Evolutionary conservation across 2,113 vertebrate species (phyloP).

Genomic region (Bettongia penicillata): DNA sequence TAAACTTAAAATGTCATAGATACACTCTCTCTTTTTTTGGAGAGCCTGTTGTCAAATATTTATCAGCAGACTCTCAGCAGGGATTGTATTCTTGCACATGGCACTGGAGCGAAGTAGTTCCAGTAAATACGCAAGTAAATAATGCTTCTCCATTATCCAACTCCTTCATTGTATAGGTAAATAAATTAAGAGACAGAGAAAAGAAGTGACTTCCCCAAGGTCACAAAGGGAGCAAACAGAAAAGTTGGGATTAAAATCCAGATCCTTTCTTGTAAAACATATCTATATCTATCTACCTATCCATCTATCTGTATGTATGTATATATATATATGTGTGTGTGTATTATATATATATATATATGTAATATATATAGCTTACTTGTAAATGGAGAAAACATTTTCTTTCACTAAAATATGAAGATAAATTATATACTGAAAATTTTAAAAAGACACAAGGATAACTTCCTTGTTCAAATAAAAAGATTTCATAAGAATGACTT

Average conservation of each 20-base stretch:
- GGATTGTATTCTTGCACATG: too few relatives aligned
- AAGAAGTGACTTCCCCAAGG: neutral
- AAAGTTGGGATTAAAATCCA: neutral
- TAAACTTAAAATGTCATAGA: neutral
- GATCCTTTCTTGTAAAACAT: neutral
- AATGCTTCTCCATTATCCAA: neutral
- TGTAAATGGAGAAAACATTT: neutral
- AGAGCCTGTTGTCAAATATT: neutral
- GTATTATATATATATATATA: too few relatives aligned
- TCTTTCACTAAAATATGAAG: neutral
- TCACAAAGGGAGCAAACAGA: neutral
- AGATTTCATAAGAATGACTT: neutral
- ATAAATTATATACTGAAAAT: too few relatives aligned
- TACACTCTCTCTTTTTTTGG: neutral
- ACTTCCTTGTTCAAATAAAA: neutral
- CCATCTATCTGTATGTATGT: too few relatives aligned
- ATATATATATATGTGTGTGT: too few relatives aligned
- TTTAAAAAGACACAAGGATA: neutral
- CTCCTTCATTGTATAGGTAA: neutral
- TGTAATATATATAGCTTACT: neutral
- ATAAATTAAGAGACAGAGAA: neutral
- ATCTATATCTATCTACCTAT: too few relatives aligned
- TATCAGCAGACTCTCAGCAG: neutral
- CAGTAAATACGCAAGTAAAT: neutral
- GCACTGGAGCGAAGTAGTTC: neutral